These are phyloP conservation scores for Sigmodon hispidus DNA, from an alignment of 2,113 vertebrate genomes.

Conservation along the genomic window DNA sequence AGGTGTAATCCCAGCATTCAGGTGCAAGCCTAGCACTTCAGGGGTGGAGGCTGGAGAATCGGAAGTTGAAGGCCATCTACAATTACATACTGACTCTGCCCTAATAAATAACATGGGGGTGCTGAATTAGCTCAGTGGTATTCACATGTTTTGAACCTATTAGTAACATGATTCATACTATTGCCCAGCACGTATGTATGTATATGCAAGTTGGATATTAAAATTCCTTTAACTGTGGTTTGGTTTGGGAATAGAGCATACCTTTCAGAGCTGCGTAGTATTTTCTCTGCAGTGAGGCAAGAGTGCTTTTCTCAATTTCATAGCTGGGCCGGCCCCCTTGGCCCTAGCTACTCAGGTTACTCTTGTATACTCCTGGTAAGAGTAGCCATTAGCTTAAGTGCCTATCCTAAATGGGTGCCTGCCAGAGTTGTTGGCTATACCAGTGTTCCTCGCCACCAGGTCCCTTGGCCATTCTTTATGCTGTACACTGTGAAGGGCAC, in stretches of 20 bases:
- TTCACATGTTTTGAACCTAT: not conserved
- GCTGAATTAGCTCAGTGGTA: not conserved
- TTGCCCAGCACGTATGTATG: not conserved
- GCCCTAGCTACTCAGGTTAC: not conserved
- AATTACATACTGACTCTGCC: not conserved
- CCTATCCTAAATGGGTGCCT: not conserved
- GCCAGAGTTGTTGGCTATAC: not conserved
- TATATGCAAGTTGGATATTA: not conserved
- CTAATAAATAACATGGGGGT: not conserved
- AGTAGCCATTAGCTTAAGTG: constrained; percentile 6
- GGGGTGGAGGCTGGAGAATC: not conserved
- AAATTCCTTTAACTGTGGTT: not conserved
- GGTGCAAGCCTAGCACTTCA: not conserved
- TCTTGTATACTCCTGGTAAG: not conserved
- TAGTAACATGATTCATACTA: not conserved
- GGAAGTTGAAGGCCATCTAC: not conserved
- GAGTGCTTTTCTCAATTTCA: not conserved
- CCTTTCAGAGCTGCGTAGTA: not conserved
- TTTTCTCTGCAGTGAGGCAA: not conserved
- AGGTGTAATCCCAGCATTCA: too few species aligned
- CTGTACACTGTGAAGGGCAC: not conserved
- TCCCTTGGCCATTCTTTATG: not conserved
- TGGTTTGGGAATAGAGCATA: not conserved
- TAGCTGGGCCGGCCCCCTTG: not conserved
- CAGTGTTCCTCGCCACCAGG: not conserved